Evolutionary conservation across 2,797 vertebrate genomes (phyloP), one percentile per base, ranked within the genome.

Genomic region (Channa striata): DNA sequence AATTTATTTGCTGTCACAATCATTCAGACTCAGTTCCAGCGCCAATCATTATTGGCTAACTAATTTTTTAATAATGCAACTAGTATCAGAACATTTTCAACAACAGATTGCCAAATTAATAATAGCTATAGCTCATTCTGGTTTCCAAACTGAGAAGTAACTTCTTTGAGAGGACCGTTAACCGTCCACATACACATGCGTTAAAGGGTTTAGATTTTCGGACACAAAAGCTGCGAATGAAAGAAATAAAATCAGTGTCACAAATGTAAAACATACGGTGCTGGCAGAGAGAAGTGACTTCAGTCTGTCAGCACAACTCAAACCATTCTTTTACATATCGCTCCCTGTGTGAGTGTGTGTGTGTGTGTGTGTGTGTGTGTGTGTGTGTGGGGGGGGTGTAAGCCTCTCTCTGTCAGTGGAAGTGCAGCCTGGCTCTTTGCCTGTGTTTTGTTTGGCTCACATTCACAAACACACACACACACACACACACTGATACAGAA

Each of bases 361-460:
- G 25, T 30, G 25, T 30, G 25, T 30, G 12, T 40, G 37, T 40
- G 37, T 40, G 37, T 40, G 37, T 40, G 40, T 46, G 43, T 44
- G 42, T 44, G 43, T 78, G 86, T 89, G 83, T 84, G n/a, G n/a
- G n/a, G n/a, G n/a, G n/a, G n/a, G n/a, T 75, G 44, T 44, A 84
- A 89, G 80, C 73, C 77, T 95, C 93, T 87, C 94, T 95, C 94
- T 95, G 90, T 96, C 94, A 95, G 95, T 95, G 95, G 95, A 93
- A 96, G 95, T 90, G 94, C 91, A 90, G 92, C 79, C 94, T 94
- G 96, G 96, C 95, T 93, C 88, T 90, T 79, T 91, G 95, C 95
- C 95, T 93, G 94, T 97, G 95, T 97, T 97, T 95, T 95, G 93
- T 96, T 96, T 97, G 96, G 96, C 95, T 93, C 90, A 87, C 63